Conservation (phyloP, 2,888 invertebrate genomes). For the Margaritifera margaritifera region DNA sequence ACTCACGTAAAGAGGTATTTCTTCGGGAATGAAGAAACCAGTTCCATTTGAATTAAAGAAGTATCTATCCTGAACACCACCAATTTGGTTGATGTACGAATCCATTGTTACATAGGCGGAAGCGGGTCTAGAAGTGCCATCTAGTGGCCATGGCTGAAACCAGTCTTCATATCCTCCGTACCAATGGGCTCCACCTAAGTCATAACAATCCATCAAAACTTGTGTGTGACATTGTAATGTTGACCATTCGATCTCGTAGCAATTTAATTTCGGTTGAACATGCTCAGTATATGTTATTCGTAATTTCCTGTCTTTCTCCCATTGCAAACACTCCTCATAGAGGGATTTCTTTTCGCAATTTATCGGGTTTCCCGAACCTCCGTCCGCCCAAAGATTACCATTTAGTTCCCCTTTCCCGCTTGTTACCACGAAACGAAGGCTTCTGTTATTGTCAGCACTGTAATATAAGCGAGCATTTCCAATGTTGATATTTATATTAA, state of each 20-base stretch:
- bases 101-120: slow-evolving; percentile 59
- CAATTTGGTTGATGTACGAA: slow-evolving; percentile 54
- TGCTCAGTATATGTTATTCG: slow-evolving; percentile 8
- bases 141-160: slow-evolving; percentile 88
- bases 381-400: no score
- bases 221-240: slow-evolving; percentile 41
- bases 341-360: background rate
- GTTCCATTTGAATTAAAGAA: slow-evolving; percentile 82
- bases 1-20: slow-evolving; percentile 84
- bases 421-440: no score
- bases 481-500: background rate
- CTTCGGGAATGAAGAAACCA: slow-evolving; percentile 79
- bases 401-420: no score
- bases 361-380: background rate
- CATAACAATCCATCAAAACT: slow-evolving; percentile 51
- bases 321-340: slow-evolving; percentile 15
- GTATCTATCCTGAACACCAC: slow-evolving; percentile 73
- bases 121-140: slow-evolving; percentile 70
- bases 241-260: slow-evolving; percentile 47
- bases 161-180: slow-evolving; percentile 89
- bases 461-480: background rate
- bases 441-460: background rate
- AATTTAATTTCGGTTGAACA: slow-evolving; percentile 19
- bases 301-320: slow-evolving; percentile 16
- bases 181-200: slow-evolving; percentile 76